Base-by-base conservation (phyloP, 2,888 invertebrate genomes). In the Euclidia mi region DNA sequence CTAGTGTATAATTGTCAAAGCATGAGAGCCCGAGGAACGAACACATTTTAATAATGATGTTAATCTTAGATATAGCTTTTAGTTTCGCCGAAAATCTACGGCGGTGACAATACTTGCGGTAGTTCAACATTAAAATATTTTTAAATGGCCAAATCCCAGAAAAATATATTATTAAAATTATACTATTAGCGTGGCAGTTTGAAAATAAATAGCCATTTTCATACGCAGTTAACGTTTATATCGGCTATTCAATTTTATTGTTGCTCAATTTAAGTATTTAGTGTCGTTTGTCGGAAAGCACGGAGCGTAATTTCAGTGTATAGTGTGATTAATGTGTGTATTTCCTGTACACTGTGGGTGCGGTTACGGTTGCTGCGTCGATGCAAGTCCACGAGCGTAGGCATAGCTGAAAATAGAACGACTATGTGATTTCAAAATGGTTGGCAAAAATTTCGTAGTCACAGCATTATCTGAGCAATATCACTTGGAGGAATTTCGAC, bases 301-400 rank as follows among this genome's bases (percentile, higher is more conserved):
- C 20, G 18, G 9, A 56, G 65, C 45, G 61, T 63, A 71, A 65
- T 73, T 70, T 56, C 63, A 65, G 56, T 56, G 60, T 58, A 56
- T 55, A 55, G 29, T 41, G 44, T 76, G 77, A 77, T 77, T 72
- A 68, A 74, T 77, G 65, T 38, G 15, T 32, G 49, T 45, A 65
- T 66, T 76, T 77, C 76, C 77, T 65, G 72, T 14, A 29, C 41
- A 48, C 52, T 65, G 41, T 46, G 45, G 28, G 43, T 55, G 48
- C 46, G 58, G 64, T 59, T 42, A 32, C 53, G 71, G 15, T 37
- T 37, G 14, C 56, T 51, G 60, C 51, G 14, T 57, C 55, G 17
- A 49, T 64, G 52, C 56, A 64, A 70, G 67, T 56, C 35, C 41
- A 12, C 29, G 40, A 20, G 46, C 41, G 31, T 47, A 53, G 45